These are phyloP conservation scores for Masnerella sp. DNA, from an alignment of 2,888 invertebrate genomes.

Conservation along the genomic window DNA sequence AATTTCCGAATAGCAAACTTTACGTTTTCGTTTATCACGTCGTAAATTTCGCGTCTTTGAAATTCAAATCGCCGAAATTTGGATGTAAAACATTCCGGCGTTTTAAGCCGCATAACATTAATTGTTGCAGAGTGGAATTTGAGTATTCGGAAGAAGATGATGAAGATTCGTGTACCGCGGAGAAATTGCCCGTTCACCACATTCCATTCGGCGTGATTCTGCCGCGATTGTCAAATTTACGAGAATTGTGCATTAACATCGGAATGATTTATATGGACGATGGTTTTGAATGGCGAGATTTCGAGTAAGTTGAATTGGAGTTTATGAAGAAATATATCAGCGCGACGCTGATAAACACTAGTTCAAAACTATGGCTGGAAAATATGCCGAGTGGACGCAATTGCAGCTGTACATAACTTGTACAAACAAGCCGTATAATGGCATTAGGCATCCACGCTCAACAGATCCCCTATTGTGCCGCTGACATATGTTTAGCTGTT, in stretches of 20 bases:
- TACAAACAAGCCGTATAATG: too few species aligned
- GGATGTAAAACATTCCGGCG: not conserved
- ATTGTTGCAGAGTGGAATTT: conserved; percentile 65
- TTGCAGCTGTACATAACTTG: too few species aligned
- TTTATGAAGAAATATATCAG: conserved; percentile 9
- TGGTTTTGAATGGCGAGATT: conserved; percentile 80
- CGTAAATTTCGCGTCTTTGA: not conserved
- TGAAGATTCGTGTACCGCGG: conserved; percentile 73
- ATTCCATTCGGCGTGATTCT: conserved; percentile 81
- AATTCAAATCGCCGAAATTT: not conserved
- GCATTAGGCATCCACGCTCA: too few species aligned
- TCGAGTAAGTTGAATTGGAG: conserved; percentile 75
- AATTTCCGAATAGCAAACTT: too few species aligned
- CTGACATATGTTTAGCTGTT: conserved; percentile 6
- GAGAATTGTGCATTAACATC: conserved; percentile 78
- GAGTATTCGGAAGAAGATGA: conserved; percentile 76
- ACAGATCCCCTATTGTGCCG: too few species aligned
- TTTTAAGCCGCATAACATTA: conserved; percentile 3
- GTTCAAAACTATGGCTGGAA: not conserved
- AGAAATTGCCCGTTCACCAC: conserved; percentile 79
- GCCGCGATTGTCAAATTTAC: conserved; percentile 79
- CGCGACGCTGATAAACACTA: conserved; percentile 16
- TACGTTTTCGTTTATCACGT: not conserved
- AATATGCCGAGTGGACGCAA: too few species aligned
- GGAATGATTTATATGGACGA: conserved; percentile 79